These are phyloP conservation scores for Mnemiopsis leidyi DNA, from an alignment of 37 sponge, comb jelly and placozoan genomes.

Conservation along the genomic window DNA sequence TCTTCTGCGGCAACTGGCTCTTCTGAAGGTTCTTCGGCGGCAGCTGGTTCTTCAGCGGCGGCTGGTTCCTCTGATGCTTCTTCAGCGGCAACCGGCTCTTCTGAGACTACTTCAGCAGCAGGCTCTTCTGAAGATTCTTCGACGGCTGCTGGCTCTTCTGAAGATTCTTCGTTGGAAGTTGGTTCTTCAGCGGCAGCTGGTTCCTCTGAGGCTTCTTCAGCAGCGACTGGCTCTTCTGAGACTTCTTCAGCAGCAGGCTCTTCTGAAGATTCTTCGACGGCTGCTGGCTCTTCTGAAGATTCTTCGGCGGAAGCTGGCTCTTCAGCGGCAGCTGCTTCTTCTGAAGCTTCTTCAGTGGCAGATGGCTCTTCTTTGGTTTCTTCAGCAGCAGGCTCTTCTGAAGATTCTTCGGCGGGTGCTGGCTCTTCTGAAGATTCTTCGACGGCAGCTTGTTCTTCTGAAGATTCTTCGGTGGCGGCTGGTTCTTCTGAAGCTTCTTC, in stretches of 20 bases:
- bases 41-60: neutral
- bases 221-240: neutral
- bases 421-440: neutral
- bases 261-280: neutral
- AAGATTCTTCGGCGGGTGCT: neutral
- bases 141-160: slow-evolving; percentile 4
- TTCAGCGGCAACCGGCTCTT: neutral
- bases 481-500: neutral
- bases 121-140: neutral
- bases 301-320: neutral
- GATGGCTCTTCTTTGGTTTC: neutral
- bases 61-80: neutral
- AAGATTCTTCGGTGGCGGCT: neutral
- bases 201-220: neutral
- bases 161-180: neutral
- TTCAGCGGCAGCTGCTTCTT: neutral
- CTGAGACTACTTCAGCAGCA: neutral
- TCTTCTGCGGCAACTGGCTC: neutral
- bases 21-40: neutral
- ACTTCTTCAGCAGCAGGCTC: neutral
- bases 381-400: neutral
- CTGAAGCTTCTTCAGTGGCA: neutral
- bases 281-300: neutral
- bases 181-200: neutral
- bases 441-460: neutral